These are phyloP conservation scores for Melanotaenia nigrans DNA, from an alignment of 2,797 vertebrate species.

Conservation along the genomic window DNA sequence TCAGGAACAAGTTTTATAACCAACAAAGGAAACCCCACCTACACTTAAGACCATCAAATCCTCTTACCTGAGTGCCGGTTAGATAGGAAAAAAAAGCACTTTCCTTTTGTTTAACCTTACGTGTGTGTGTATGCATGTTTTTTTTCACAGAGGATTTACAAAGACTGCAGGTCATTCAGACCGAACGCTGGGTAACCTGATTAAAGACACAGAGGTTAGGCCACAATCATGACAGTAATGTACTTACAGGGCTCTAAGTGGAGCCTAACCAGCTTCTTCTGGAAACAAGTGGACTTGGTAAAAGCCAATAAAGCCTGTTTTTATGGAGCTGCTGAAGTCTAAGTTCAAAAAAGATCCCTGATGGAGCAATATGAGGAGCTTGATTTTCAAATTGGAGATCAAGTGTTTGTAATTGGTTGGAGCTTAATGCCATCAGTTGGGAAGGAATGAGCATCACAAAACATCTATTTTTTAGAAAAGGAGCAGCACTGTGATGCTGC, in stretches of 20 bases:
- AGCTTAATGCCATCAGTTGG: neutral
- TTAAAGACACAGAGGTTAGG: slow-evolving; percentile 53
- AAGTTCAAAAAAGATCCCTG: slow-evolving; percentile 1
- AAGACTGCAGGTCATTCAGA: slow-evolving; percentile 43
- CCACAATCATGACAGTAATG: slow-evolving; percentile 59
- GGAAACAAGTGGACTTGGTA: slow-evolving; percentile 48
- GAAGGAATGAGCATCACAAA: neutral
- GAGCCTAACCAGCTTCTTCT: slow-evolving; percentile 53
- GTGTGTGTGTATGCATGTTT: neutral
- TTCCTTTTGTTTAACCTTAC: neutral
- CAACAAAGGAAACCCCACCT: slow-evolving; percentile 7
- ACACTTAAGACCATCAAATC: neutral
- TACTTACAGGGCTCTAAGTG: slow-evolving; percentile 62
- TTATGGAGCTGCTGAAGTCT: slow-evolving; percentile 24
- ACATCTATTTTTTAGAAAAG: too few species aligned
- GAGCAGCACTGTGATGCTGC: too few species aligned
- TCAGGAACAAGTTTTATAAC: slow-evolving; percentile 8
- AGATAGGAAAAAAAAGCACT: neutral
- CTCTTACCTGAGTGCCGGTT: neutral
- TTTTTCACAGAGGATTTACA: slow-evolving; percentile 12
- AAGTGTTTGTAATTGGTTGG: slow-evolving; percentile 13
- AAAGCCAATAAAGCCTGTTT: slow-evolving; percentile 51
- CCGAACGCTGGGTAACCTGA: slow-evolving; percentile 57
- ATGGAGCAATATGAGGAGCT: slow-evolving; percentile 11
- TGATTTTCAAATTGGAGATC: slow-evolving; percentile 12